A percentile compares a stretch with the other conserved stretches of the same genome.
Evolutionary conservation across 37 sponge, comb jelly and placozoan species (phyloP).

Genomic region (Diacarnus erythraeanus): DNA sequence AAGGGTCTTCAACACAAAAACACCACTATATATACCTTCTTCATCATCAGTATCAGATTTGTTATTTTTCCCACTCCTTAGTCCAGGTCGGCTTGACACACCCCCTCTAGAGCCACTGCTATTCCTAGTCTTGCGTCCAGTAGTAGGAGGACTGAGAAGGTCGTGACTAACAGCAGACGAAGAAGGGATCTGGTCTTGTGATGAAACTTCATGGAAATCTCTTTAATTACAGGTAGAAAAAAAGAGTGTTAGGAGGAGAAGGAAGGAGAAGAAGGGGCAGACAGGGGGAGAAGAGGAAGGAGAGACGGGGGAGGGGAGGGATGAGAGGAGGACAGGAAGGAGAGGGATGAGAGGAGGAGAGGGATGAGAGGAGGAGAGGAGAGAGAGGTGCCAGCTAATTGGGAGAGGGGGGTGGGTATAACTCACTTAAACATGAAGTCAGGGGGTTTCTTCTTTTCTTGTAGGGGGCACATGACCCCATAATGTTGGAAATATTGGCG

Average conservation of each 20-base stretch:
- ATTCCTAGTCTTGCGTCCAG: constrained; percentile 57
- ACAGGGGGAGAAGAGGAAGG: no score
- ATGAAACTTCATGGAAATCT: background rate
- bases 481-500: constrained; percentile 65
- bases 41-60: constrained; percentile 42
- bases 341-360: no score
- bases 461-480: constrained; percentile 59
- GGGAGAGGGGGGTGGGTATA: no score
- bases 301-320: no score
- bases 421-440: constrained; percentile 60
- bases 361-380: no score
- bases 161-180: background rate
- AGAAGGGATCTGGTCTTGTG: background rate
- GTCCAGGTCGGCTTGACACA: constrained; percentile 18
- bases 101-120: constrained; percentile 49
- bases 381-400: no score
- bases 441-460: constrained; percentile 45
- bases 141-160: background rate
- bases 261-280: background rate
- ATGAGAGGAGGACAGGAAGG: no score
- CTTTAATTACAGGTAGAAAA: no score
- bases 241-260: background rate
- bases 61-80: constrained; percentile 51
- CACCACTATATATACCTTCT: constrained; percentile 21
- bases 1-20: background rate